phyloP scores from a whole-genome alignment of 2,113 vertebrate genomes.

The Ramphastos sulfuratus region DNA sequence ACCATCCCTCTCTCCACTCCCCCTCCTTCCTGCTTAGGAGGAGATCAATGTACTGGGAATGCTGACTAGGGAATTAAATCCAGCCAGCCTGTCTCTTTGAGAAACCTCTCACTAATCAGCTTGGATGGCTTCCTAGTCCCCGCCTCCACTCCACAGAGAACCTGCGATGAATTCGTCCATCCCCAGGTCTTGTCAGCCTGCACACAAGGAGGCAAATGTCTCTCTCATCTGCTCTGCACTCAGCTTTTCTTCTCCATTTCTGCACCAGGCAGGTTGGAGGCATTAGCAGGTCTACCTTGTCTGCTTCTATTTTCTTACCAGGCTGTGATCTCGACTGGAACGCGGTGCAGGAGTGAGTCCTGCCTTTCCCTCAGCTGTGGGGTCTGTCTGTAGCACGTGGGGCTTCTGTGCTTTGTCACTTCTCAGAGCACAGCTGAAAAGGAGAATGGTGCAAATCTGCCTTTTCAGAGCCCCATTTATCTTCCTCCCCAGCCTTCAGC shows the following conservation, averaged over 20 bases:
- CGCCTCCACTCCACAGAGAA: not conserved
- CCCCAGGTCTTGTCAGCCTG: constrained; percentile 7
- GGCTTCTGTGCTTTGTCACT: not conserved
- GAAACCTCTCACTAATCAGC: constrained; percentile 64
- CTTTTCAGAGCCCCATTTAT: constrained; percentile 18
- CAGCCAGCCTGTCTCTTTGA: constrained; percentile 55
- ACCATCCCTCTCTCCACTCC: not conserved
- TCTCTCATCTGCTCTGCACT: constrained; percentile 55
- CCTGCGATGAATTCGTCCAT: not conserved
- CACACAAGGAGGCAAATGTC: constrained; percentile 61
- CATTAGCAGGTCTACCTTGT: constrained; percentile 35
- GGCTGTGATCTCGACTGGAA: constrained; percentile 63
- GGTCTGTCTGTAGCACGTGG: constrained; percentile 30
- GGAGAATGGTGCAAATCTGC: constrained; percentile 10
- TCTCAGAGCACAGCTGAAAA: constrained; percentile 35
- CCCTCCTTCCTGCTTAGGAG: constrained; percentile 40
- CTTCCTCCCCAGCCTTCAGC: not conserved
- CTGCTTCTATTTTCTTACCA: constrained; percentile 42
- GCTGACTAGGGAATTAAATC: constrained; percentile 63
- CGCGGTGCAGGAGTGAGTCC: not conserved
- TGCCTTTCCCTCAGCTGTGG: constrained; percentile 35
- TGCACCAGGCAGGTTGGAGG: constrained; percentile 24
- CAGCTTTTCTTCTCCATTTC: constrained; percentile 14
- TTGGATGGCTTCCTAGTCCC: constrained; percentile 44
- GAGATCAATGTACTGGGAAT: constrained; percentile 64